Percentiles rank a stretch among this genome's conserved stretches.
Evolutionary conservation across 2,888 invertebrate genomes (phyloP).

Genomic region (Mimumesa dahlbomi): DNA sequence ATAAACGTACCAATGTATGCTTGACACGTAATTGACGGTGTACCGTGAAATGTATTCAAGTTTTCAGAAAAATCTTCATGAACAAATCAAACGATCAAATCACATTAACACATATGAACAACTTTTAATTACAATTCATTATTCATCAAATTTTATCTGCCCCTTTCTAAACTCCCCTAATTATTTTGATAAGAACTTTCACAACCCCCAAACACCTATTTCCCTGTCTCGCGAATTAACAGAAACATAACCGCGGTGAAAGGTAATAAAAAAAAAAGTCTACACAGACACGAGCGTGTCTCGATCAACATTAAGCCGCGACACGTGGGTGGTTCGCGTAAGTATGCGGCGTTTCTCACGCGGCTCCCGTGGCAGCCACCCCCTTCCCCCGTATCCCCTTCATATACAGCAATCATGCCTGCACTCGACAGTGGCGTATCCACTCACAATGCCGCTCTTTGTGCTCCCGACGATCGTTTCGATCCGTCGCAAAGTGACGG

Average conservation of each 20-base stretch:
- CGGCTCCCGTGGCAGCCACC: conserved; percentile 60
- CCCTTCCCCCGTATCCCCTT: conserved; percentile 26
- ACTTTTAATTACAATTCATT: too few species aligned
- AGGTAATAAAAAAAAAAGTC: conserved; percentile 13
- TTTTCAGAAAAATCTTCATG: too few species aligned
- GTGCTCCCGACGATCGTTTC: conserved; percentile 21
- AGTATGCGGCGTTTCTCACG: conserved; percentile 63
- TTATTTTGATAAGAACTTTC: too few species aligned
- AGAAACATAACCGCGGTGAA: too few species aligned
- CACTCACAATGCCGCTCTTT: conserved; percentile 35
- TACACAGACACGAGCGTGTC: conserved; percentile 33
- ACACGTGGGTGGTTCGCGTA: conserved; percentile 68
- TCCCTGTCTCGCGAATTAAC: too few species aligned
- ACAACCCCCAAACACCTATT: too few species aligned
- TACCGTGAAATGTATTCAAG: too few species aligned
- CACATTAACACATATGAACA: too few species aligned
- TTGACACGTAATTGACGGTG: too few species aligned
- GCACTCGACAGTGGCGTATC: conserved; percentile 50
- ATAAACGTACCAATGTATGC: not conserved
- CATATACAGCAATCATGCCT: conserved; percentile 49
- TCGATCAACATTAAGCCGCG: conserved; percentile 63
- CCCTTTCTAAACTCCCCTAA: too few species aligned
- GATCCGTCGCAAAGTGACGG: conserved; percentile 34
- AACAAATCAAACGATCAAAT: too few species aligned
- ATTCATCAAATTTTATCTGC: too few species aligned